Conservation (phyloP, 1,140 invertebrate genomes). For the Bombus turneri region DNA sequence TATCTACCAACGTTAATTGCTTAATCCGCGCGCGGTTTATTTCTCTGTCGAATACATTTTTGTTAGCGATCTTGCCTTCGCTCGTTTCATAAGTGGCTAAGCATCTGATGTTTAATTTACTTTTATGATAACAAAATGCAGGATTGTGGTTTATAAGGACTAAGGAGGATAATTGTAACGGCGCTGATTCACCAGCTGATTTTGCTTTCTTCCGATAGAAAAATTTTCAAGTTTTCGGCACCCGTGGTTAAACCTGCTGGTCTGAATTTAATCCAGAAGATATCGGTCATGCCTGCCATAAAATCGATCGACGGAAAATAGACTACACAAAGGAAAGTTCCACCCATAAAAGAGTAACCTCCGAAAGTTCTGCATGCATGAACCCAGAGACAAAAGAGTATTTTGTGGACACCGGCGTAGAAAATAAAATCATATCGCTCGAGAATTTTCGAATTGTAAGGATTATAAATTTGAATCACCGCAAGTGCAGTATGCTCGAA, state of each 20-base stretch:
- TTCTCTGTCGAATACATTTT: conserved; percentile 25
- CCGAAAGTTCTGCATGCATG: not conserved
- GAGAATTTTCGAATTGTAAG: not conserved
- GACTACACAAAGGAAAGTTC: not conserved
- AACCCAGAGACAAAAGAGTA: not conserved
- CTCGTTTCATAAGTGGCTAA: not conserved
- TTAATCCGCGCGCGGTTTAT: conserved; percentile 16
- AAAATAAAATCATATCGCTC: not conserved
- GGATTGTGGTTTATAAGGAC: not conserved
- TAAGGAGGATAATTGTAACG: not conserved
- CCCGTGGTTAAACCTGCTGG: not conserved
- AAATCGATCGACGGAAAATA: conserved; percentile 21
- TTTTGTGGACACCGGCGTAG: not conserved
- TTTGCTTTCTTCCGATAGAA: not conserved
- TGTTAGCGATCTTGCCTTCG: not conserved
- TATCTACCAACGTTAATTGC: not conserved
- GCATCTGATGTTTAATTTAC: not conserved
- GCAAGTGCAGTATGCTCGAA: not conserved
- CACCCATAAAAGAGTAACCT: not conserved
- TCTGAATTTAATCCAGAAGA: not conserved
- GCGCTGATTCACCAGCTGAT: not conserved
- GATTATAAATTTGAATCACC: not conserved
- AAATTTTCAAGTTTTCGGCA: not conserved
- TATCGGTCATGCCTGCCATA: not conserved
- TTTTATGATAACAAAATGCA: not conserved